Conservation (phyloP, 2,888 invertebrate species). For the Synergus itoensis region DNA sequence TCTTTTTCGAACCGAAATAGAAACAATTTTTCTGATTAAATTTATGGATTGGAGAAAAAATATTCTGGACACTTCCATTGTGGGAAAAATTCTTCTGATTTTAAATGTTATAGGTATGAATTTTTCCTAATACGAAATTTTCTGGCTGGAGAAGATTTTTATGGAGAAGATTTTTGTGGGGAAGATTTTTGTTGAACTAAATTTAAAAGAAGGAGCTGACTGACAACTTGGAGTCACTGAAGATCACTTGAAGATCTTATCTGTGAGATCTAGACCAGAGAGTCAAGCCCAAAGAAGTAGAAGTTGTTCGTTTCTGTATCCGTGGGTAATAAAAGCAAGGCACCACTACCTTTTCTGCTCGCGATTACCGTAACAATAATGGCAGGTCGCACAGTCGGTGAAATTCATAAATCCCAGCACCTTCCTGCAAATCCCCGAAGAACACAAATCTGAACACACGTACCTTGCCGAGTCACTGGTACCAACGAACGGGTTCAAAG, state of each 20-base stretch:
- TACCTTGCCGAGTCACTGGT: conserved; percentile 64
- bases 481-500: conserved; percentile 57
- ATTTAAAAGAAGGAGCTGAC: neutral
- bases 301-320: neutral
- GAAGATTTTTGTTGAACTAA: neutral
- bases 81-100: too few species aligned
- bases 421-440: conserved; percentile 39
- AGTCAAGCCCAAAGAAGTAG: neutral
- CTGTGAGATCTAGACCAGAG: conserved; percentile 25
- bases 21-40: neutral
- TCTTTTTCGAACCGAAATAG: neutral
- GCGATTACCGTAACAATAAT: neutral
- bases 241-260: conserved; percentile 40
- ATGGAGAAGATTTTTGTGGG: too few species aligned
- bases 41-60: neutral
- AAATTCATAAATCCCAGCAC: conserved; percentile 43
- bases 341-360: conserved; percentile 11
- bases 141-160: neutral
- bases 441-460: conserved; percentile 56
- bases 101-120: neutral
- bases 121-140: too few species aligned
- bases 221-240: neutral
- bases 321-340: neutral
- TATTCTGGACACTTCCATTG: too few species aligned
- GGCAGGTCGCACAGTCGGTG: neutral